Conservation (phyloP, 2,888 invertebrate species). For the Lottia gigantea region DNA sequence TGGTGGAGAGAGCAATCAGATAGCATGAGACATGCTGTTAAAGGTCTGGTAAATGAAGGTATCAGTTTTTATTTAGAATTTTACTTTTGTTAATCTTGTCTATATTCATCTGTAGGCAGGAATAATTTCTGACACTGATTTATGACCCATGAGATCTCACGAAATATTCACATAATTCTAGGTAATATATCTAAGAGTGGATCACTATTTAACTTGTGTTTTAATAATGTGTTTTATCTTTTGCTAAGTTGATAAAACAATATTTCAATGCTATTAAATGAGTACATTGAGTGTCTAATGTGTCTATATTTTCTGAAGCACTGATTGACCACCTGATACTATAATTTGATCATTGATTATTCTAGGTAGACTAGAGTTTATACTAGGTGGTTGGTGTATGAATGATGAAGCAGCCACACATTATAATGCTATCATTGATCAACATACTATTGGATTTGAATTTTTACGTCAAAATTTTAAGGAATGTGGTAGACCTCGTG, state of each 20-base stretch:
- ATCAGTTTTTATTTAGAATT: neutral
- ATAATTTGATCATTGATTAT: neutral
- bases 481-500: constrained; percentile 79
- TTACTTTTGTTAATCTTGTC: too few species aligned
- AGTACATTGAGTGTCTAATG: too few species aligned
- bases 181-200: too few species aligned
- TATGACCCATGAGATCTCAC: too few species aligned
- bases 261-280: too few species aligned
- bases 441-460: constrained; percentile 72
- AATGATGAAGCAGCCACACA: constrained; percentile 72
- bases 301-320: too few species aligned
- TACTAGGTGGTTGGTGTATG: constrained; percentile 72
- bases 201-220: too few species aligned
- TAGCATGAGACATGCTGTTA: constrained; percentile 74
- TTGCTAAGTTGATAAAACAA: too few species aligned
- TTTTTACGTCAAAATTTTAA: constrained; percentile 65
- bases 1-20: constrained; percentile 83
- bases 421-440: constrained; percentile 72
- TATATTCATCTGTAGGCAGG: too few species aligned
- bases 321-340: neutral
- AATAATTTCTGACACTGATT: too few species aligned
- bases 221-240: too few species aligned
- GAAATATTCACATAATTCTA: too few species aligned
- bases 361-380: constrained; percentile 69
- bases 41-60: constrained; percentile 74